Evolutionary conservation across 1,140 invertebrate genomes (phyloP), one percentile per base, ranked within the genome.

Genomic region (Drosophila teissieri): DNA sequence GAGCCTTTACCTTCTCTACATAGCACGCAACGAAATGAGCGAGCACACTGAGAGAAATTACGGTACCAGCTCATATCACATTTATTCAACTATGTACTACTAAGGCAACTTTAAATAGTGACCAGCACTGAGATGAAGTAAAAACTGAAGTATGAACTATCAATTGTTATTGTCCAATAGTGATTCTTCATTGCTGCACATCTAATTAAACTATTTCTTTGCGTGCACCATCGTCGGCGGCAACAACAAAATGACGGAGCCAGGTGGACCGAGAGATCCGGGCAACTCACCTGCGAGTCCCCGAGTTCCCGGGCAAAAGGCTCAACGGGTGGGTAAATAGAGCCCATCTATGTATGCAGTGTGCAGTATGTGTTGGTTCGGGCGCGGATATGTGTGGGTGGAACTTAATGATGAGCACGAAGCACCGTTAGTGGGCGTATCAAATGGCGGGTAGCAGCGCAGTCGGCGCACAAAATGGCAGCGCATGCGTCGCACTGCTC

Each of bases 261-360:
- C 84, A 88, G 80, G 78, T 77, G 49, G 31, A 36, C 49, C 49
- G 80, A 85, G 73, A 73, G 69, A 70, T 62, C 70, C 84, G 89
- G 80, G 79, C 4, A 24, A 24, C 24, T 24, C 24, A 24, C 24
- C 24, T 24, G 24, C 24, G 24, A 24, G 24, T 4, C 4, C 24
- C 24, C 24, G 4, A 24, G 24, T 24, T 24, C 24, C 24, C 72
- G 55, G 73, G 61, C 62, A 76, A 88, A 88, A 89, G 67, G 83
- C 84, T 88, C 84, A 89, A 88, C 84, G 76, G 51, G 45, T 77
- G 54, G 64, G 84, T 89, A 88, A 88, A 88, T 88, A 88, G 78
- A 89, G 44, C 24, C 58, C 37, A 56, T 45, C 70, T 56, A 73
- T 73, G 48, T 74, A 52, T 24, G 24, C 24, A 24, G 22, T 19